phyloP scores from a whole-genome alignment of 2,113 vertebrate genomes.

The Albula goreensis region DNA sequence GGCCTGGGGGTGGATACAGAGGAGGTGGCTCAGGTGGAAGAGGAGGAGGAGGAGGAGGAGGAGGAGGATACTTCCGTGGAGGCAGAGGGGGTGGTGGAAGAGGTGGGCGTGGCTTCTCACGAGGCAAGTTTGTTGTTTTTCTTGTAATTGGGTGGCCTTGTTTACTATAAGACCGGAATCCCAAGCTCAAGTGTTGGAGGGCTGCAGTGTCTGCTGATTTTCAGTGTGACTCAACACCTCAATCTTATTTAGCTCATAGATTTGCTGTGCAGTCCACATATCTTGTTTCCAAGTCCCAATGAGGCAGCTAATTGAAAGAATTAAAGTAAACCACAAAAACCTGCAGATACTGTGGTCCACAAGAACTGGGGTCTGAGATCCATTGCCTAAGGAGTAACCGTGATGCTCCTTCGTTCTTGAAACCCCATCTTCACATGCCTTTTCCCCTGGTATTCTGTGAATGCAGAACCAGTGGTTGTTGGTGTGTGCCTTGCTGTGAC shows the following conservation, averaged over 20 bases:
- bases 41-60: conserved; percentile 58
- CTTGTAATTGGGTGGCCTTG: not conserved
- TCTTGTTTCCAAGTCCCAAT: not conserved
- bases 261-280: no score
- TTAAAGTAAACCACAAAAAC: no score
- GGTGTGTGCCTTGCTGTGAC: not conserved
- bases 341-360: no score
- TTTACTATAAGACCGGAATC: not conserved
- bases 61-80: conserved; percentile 77
- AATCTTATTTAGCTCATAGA: no score
- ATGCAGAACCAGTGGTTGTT: conserved; percentile 17
- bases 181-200: no score
- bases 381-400: conserved; percentile 11
- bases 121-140: conserved; percentile 51
- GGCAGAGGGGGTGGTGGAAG: conserved; percentile 77
- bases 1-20: conserved; percentile 74
- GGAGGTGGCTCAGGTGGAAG: conserved; percentile 60
- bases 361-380: no score
- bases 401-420: not conserved
- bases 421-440: not conserved
- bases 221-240: no score
- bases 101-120: conserved; percentile 74
- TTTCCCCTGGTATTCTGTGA: not conserved
- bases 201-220: no score
- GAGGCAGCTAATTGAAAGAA: no score